Conservation (phyloP, 23 tunicate species). For the Diplosoma virens region DNA sequence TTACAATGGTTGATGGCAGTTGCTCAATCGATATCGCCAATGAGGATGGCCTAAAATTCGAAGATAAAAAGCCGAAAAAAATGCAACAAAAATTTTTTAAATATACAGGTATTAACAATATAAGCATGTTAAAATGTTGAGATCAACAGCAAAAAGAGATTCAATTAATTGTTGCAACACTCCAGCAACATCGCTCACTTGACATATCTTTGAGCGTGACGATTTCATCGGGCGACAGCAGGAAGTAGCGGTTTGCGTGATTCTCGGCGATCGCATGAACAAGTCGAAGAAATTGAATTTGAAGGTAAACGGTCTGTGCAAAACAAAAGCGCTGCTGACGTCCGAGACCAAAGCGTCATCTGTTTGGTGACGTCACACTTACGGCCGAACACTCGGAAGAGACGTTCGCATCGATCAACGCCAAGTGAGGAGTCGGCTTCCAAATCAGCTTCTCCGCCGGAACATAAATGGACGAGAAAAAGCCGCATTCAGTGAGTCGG, state of each 20-base stretch:
- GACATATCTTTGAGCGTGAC: not conserved
- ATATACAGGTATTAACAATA: too few species aligned
- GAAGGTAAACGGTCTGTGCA: too few species aligned
- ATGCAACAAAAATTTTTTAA: too few species aligned
- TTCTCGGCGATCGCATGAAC: constrained; percentile 65
- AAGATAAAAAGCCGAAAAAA: too few species aligned
- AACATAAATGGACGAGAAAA: constrained; percentile 1
- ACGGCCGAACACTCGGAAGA: constrained; percentile 3
- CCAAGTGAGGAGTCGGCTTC: not conserved
- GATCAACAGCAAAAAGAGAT: not conserved
- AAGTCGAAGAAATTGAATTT: constrained; percentile 73
- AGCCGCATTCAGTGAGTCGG: constrained; percentile 1
- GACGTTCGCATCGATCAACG: not conserved
- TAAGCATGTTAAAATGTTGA: too few species aligned
- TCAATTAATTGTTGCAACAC: not conserved
- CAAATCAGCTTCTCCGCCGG: constrained; percentile 26
- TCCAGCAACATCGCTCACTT: not conserved
- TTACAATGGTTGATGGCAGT: too few species aligned
- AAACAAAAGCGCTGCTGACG: too few species aligned
- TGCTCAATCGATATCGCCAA: too few species aligned
- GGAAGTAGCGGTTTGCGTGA: constrained; percentile 56
- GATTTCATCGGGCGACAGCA: constrained; percentile 17
- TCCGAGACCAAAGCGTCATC: too few species aligned
- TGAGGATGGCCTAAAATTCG: too few species aligned
- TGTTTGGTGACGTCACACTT: too few species aligned